Percentiles rank a stretch among this genome's conserved stretches.
phyloP scores from a whole-genome alignment of 2,888 invertebrate species.

The Eupithecia inturbata region DNA sequence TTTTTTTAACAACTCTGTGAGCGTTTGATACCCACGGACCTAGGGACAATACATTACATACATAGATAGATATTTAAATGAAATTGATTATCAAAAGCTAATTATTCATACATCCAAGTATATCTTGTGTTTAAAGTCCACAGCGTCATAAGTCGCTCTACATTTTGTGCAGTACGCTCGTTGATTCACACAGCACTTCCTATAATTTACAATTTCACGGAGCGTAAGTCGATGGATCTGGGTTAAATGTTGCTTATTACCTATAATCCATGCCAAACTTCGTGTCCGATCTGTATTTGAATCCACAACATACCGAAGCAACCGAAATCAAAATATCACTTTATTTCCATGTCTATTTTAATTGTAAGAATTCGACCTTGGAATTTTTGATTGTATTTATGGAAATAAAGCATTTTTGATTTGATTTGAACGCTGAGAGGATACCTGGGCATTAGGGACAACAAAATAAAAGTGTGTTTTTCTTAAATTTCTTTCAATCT shows the following conservation, averaged over 20 bases:
- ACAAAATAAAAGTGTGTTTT: too few species aligned
- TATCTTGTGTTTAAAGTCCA: conserved; percentile 27
- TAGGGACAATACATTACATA: too few species aligned
- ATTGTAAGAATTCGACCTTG: too few species aligned
- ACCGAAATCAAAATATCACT: too few species aligned
- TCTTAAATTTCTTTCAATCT: too few species aligned
- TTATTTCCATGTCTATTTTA: too few species aligned
- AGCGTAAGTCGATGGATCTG: conserved; percentile 60
- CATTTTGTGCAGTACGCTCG: conserved; percentile 57
- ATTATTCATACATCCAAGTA: not conserved
- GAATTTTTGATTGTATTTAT: too few species aligned
- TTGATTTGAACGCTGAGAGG: too few species aligned
- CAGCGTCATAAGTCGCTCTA: conserved; percentile 27
- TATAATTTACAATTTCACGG: conserved; percentile 78
- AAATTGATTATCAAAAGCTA: not conserved
- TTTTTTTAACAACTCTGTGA: too few species aligned
- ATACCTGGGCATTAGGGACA: too few species aligned
- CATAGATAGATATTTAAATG: not conserved
- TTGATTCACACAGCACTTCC: conserved; percentile 70
- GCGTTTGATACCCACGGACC: too few species aligned
- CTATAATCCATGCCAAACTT: not conserved
- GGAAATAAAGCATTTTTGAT: too few species aligned
- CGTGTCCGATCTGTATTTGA: not conserved
- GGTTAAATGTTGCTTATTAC: conserved; percentile 58
- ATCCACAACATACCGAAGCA: not conserved